Evolutionary conservation across 2,113 vertebrate genomes (phyloP).

Genomic region (Urocynchramus pylzowi): DNA sequence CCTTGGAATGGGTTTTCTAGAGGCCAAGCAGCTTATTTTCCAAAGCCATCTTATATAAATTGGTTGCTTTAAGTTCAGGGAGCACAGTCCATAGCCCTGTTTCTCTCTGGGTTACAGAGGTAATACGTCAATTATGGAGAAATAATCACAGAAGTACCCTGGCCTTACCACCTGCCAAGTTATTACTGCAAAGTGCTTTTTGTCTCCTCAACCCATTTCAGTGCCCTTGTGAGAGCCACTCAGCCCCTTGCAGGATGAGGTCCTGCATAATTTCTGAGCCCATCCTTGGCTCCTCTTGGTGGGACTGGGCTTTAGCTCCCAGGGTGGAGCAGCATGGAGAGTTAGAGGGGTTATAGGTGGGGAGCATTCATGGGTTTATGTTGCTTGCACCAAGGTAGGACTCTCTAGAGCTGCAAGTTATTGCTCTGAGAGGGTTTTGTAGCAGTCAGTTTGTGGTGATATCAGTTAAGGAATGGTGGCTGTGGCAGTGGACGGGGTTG

Average conservation of each 20-base stretch:
- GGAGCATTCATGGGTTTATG: neutral
- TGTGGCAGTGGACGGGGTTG: neutral
- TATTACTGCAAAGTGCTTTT: neutral
- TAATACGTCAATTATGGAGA: neutral
- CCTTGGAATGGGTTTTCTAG: neutral
- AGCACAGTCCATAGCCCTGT: neutral
- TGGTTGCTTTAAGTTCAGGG: neutral
- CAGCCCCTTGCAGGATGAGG: neutral
- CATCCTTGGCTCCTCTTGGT: neutral
- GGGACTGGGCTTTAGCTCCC: neutral
- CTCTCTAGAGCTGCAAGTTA: neutral
- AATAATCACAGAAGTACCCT: neutral
- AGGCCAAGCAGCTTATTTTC: neutral
- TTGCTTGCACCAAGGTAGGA: neutral
- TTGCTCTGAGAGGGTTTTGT: neutral
- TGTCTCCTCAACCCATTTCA: neutral
- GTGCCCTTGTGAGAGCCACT: neutral
- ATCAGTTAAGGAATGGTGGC: neutral
- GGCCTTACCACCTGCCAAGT: neutral
- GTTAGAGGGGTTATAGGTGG: neutral
- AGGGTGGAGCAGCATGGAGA: neutral
- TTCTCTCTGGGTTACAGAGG: neutral
- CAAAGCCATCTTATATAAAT: neutral
- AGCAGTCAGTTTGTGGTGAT: neutral
- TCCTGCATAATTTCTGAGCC: neutral